Percentiles rank a stretch among this genome's conserved stretches.
These are phyloP conservation scores for Mizuhopecten yessoensis DNA, from an alignment of 1,140 invertebrate species.

Conservation along the genomic window DNA sequence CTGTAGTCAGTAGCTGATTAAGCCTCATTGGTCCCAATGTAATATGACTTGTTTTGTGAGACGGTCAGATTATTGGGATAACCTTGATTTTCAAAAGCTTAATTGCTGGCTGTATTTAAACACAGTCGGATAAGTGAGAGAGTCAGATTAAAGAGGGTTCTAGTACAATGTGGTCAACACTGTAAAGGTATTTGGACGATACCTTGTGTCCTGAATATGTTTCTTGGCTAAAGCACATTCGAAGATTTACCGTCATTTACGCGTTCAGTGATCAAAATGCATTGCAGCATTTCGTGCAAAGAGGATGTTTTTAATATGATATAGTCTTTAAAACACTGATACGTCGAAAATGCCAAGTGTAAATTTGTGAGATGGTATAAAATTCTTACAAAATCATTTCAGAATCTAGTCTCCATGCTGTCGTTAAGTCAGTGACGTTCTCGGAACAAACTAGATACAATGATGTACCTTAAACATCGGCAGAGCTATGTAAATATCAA, in stretches of 20 bases:
- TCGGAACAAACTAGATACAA: background rate
- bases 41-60: too few relatives aligned
- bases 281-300: background rate
- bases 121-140: too few relatives aligned
- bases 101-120: too few relatives aligned
- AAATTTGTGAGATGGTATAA: slow-evolving; percentile 3
- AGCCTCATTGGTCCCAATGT: too few relatives aligned
- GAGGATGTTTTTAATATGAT: background rate
- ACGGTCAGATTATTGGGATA: too few relatives aligned
- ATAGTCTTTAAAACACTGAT: slow-evolving; percentile 28
- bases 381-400: background rate
- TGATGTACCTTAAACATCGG: background rate
- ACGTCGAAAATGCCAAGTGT: background rate
- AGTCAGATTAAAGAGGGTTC: too few relatives aligned
- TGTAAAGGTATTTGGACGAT: too few relatives aligned
- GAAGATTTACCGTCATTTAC: background rate
- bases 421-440: background rate
- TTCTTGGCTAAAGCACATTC: background rate
- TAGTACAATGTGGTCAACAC: too few relatives aligned
- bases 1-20: too few relatives aligned
- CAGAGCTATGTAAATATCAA: background rate
- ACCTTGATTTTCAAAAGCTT: too few relatives aligned
- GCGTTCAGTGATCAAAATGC: background rate
- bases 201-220: too few relatives aligned
- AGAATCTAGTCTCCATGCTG: background rate